Evolutionary conservation across 2,888 invertebrate species (phyloP).

Genomic region (Venustoraphidia nigricollis): DNA sequence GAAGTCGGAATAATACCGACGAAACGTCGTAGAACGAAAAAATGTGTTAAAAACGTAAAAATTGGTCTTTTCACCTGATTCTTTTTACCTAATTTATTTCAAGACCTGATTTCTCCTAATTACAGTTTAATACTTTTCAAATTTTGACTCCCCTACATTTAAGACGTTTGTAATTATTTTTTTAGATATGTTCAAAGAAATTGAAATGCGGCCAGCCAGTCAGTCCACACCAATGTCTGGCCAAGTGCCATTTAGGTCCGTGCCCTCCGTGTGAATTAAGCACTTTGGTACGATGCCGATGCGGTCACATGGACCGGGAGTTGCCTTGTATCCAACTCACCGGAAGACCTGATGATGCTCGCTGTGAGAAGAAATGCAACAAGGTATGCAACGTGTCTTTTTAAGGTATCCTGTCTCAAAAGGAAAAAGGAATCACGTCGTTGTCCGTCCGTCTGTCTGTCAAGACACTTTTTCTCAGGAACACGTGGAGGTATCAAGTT

Average conservation of each 20-base stretch:
- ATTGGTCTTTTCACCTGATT: too few species aligned
- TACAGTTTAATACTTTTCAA: too few species aligned
- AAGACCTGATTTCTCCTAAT: too few species aligned
- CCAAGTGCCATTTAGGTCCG: conserved; percentile 49
- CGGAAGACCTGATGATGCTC: conserved; percentile 52
- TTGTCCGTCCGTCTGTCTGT: too few species aligned
- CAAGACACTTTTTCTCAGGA: too few species aligned
- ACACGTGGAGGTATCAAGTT: too few species aligned
- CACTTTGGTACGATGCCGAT: conserved; percentile 66
- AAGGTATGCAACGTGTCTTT: conserved; percentile 47
- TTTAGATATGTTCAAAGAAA: conserved; percentile 41
- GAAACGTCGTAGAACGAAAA: too few species aligned
- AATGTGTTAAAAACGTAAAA: too few species aligned
- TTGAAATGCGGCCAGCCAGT: conserved; percentile 51
- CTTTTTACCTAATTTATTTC: too few species aligned
- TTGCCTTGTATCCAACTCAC: conserved; percentile 59
- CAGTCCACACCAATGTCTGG: conserved; percentile 52
- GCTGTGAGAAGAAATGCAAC: conserved; percentile 81
- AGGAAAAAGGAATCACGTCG: too few species aligned
- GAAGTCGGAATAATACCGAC: too few species aligned
- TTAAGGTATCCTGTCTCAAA: too few species aligned
- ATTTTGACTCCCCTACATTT: neutral
- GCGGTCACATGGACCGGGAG: conserved; percentile 71
- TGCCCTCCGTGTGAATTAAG: conserved; percentile 67
- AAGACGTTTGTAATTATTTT: neutral